Base-by-base conservation (phyloP, 2,797 vertebrate genomes). In the Cuniculus paca region DNA sequence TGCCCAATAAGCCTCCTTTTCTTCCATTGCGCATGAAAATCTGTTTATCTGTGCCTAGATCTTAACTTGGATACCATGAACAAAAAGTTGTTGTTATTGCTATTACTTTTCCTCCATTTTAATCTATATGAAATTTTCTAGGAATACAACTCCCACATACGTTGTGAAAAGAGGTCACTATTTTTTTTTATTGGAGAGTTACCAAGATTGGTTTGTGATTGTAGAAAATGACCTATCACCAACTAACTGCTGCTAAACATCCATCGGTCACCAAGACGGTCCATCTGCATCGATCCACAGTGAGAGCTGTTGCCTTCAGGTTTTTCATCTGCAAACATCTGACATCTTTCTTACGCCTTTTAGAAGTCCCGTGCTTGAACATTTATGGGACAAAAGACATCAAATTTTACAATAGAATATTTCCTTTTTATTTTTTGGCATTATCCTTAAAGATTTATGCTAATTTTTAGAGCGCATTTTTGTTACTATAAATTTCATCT, bases 401-500 rank as follows among this genome's bases (percentile, higher is more conserved):
- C 20, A n/a, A 28, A 45, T 87, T 93, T 78, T 56, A 28, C 61
- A 24, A 6, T 50, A 42, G 80, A 82, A 19, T 82, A 68, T 31
- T 86, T 93, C n/a, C 4, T 74, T 48, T 68, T 28, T 58, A 45
- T 48, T 89, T 60, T 28, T 88, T 77, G 77, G n/a, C 13, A 5
- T 82, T 84, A 82, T 0, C 54, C 17, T 89, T 70, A 63, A 19
- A 78, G 54, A 19, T 89, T 79, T 79, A 11, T 56, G 39, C 2
- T 82, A 39, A 82, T 14, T 72, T 70, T 75, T 48, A n/a, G 36
- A 13, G 48, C 28, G 74, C 2, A 34, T 77, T 83, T 85, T 28
- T 82, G 26, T 56, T 93, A 50, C 20, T 31, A n/a, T 58, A 48
- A 72, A 56, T 91, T 79, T 95, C 39, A 80, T 70, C 75, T 83